Evolutionary conservation across 2,797 vertebrate genomes (phyloP), one percentile per base, ranked within the genome.

Genomic region (Pempheris klunzingeri): DNA sequence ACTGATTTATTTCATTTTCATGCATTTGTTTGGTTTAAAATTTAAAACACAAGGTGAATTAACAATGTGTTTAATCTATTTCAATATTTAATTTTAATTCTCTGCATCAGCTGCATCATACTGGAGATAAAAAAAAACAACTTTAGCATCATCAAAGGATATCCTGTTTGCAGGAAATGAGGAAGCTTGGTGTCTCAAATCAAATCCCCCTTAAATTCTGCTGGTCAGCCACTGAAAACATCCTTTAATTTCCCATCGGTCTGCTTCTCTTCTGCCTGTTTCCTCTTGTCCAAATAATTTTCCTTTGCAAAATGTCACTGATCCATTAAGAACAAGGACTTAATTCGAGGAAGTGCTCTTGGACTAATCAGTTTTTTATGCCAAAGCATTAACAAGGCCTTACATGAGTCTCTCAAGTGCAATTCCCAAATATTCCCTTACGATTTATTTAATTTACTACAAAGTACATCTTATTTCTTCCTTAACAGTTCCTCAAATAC

Each of bases 321-420:
- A 28, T 10, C 54, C 9, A 7, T 41, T 36, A 26, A 46, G 22
- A 74, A 36, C 55, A 55, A 10, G 17, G 8, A 4, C 36, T 32
- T 4, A 41, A 61, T 55, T 53, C 2, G 7, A 55, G 22, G 17
- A 54, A 60, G 49, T 32, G 36, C 28, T 61, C n/a, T 57, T 58
- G n/a, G 32, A 61, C 22, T 70, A 62, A 78, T 62, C 24, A 39
- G 20, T 74, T 74, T 68, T 22, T 68, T 24, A 34, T 50, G 47
- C 43, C 44, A 59, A 64, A 7, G 34, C 28, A 39, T 41, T 26
- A n/a, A 7, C 18, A 61, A 44, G 22, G 34, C n/a, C 13, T 34
- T 20, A 26, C 47, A 43, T n/a, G 5, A 54, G 20, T 55, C 17
- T 58, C 53, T 63, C 17, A 28, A 43, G 71, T 34, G 5, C 32